phyloP scores from a whole-genome alignment of 2,888 invertebrate species.

The Lepas anatifera region DNA sequence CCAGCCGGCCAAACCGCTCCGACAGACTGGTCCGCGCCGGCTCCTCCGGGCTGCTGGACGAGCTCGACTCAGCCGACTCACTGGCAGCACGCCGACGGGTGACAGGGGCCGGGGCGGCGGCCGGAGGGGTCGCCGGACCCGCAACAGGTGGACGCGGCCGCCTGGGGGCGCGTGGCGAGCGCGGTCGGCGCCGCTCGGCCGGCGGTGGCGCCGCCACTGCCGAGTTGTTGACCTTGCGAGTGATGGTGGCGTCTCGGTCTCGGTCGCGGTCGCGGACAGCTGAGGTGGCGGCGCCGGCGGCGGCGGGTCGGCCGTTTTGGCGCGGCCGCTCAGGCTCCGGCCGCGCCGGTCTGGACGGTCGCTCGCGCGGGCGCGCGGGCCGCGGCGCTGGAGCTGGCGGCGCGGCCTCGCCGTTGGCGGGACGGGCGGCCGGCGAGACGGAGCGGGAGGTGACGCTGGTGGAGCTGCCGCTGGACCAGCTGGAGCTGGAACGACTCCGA shows the following conservation, averaged over 20 bases:
- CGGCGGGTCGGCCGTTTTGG: slow-evolving; percentile 28
- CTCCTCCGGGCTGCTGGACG: slow-evolving; percentile 42
- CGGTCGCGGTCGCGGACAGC: slow-evolving; percentile 45
- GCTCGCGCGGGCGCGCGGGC: slow-evolving; percentile 34
- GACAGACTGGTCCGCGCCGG: slow-evolving; percentile 54
- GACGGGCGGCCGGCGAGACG: slow-evolving; percentile 29
- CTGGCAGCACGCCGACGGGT: slow-evolving; percentile 11
- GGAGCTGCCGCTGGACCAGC: slow-evolving; percentile 14
- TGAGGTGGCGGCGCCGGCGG: too few species aligned
- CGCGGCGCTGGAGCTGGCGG: too few species aligned
- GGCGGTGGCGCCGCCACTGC: too few species aligned
- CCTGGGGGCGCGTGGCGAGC: background rate
- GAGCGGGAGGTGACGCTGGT: slow-evolving; percentile 27
- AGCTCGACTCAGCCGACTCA: slow-evolving; percentile 46
- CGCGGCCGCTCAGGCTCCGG: slow-evolving; percentile 40
- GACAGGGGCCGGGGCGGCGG: background rate
- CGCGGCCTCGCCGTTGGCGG: slow-evolving; percentile 55
- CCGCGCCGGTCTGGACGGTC: too few species aligned
- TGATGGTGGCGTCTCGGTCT: slow-evolving; percentile 36
- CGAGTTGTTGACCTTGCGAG: too few species aligned
- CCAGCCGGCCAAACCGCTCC: slow-evolving; percentile 79
- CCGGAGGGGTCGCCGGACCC: background rate
- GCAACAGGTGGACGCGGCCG: too few species aligned
- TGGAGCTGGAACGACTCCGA: background rate
- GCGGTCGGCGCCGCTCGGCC: too few species aligned